Evolutionary conservation across 2,888 invertebrate genomes (phyloP).

Genomic region (Drosophila macrospina): DNA sequence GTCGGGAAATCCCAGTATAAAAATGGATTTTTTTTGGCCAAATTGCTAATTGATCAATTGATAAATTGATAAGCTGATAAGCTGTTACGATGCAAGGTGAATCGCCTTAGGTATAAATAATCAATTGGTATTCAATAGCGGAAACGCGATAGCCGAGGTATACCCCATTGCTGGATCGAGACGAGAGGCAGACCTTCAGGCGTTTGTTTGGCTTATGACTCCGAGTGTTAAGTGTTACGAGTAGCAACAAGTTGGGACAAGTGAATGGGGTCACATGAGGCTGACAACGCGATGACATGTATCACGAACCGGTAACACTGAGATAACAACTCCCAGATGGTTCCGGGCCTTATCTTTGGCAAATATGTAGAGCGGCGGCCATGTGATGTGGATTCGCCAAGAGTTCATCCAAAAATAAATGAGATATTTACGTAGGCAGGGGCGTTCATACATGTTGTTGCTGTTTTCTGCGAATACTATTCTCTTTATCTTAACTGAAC

Average conservation of each 20-base stretch:
- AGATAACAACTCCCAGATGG: conserved; percentile 21
- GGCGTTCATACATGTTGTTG: conserved; percentile 9
- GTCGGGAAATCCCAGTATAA: conserved; percentile 9
- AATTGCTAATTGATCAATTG: not conserved
- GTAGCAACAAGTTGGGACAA: conserved; percentile 34
- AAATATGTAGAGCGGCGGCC: conserved; percentile 39
- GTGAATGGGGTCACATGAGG: conserved; percentile 55
- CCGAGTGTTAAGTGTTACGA: not conserved
- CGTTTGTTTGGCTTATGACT: conserved; percentile 18
- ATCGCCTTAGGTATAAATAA: conserved; percentile 9
- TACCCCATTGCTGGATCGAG: conserved; percentile 8
- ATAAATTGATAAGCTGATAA: conserved; percentile 18
- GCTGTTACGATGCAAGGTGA: conserved; percentile 7
- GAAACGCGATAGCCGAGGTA: conserved; percentile 41
- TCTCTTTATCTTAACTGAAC: conserved; percentile 31
- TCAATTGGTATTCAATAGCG: conserved; percentile 31
- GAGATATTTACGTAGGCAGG: conserved; percentile 75
- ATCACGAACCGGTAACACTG: conserved; percentile 17
- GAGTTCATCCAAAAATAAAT: conserved; percentile 66
- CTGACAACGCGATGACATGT: conserved; percentile 31
- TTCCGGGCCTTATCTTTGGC: conserved; percentile 35
- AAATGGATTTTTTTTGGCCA: conserved; percentile 9
- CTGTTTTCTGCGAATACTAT: conserved; percentile 30
- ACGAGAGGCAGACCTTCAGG: conserved; percentile 29
- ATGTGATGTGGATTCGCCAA: conserved; percentile 29